Percentiles rank a stretch among this genome's conserved stretches.
Evolutionary conservation across 2,113 vertebrate species (phyloP).

Genomic region (Lucifuga dentata): DNA sequence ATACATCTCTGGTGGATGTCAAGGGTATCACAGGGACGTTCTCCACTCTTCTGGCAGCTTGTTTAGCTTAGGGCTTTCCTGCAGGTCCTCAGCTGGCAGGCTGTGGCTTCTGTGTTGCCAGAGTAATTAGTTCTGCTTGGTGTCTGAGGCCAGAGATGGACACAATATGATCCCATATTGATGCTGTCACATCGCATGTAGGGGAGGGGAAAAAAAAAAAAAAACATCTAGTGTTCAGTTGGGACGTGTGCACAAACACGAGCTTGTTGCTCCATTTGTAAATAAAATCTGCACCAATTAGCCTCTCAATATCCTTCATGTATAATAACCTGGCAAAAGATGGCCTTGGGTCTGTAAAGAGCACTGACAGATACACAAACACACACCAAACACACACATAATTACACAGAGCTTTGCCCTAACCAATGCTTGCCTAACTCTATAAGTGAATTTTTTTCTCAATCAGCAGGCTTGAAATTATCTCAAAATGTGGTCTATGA

Average conservation of each 20-base stretch:
- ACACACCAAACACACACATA: constrained; percentile 2
- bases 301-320: background rate
- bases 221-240: background rate
- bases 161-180: constrained; percentile 66
- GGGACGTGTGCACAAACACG: constrained; percentile 10
- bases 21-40: constrained; percentile 12
- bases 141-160: constrained; percentile 41
- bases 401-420: too few relatives aligned
- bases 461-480: too few relatives aligned
- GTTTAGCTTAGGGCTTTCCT: constrained; percentile 33
- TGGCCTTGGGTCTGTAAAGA: background rate
- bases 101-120: constrained; percentile 31
- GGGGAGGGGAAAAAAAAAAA: too few relatives aligned
- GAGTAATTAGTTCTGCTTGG: constrained; percentile 68
- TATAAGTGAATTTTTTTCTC: too few relatives aligned
- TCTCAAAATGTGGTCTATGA: too few relatives aligned
- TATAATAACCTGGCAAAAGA: constrained; percentile 1
- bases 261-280: background rate
- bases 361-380: constrained; percentile 18
- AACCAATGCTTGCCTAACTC: too few relatives aligned
- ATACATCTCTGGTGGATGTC: constrained; percentile 16
- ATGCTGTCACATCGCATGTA: constrained; percentile 58
- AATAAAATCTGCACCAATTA: background rate
- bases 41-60: constrained; percentile 12
- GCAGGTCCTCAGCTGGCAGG: constrained; percentile 47